phyloP scores from a whole-genome alignment of 1,140 invertebrate genomes.

The Zaprionus ghesquierei region DNA sequence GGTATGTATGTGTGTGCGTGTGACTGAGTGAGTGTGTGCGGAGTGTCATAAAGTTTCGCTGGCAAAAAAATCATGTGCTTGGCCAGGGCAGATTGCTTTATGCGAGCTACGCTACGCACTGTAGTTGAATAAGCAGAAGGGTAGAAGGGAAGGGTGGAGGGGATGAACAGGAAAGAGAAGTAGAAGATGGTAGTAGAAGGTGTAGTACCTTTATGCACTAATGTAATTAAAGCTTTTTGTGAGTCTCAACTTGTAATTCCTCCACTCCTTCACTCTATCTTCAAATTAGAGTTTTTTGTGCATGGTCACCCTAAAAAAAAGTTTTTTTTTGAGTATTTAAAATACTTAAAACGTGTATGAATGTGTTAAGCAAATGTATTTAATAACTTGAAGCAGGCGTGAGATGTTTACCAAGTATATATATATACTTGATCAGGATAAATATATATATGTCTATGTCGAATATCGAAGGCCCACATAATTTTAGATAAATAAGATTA shows the following conservation, averaged over 20 bases:
- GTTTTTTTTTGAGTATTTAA: too few relatives aligned
- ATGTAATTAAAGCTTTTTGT: neutral
- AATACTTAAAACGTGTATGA: too few relatives aligned
- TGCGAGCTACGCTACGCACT: too few relatives aligned
- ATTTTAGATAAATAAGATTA: too few relatives aligned
- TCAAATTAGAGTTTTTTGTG: neutral
- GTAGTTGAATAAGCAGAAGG: neutral
- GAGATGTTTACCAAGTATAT: too few relatives aligned
- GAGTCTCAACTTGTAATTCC: neutral
- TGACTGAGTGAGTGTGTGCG: neutral
- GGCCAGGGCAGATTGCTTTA: neutral
- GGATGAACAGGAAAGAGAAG: neutral
- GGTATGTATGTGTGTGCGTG: neutral
- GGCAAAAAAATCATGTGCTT: slow-evolving; percentile 33
- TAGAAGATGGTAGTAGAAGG: too few relatives aligned
- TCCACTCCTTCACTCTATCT: neutral
- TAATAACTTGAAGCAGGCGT: too few relatives aligned
- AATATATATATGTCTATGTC: too few relatives aligned
- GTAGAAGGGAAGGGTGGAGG: neutral
- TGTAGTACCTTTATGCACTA: too few relatives aligned
- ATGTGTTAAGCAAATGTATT: too few relatives aligned
- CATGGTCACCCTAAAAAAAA: neutral
- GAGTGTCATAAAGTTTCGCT: slow-evolving; percentile 27
- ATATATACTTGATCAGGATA: too few relatives aligned
- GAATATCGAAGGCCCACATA: too few relatives aligned